Percentiles rank a stretch among this genome's conserved stretches.
Conservation (phyloP, 2,113 vertebrate species). For the Sigmodon hispidus region DNA sequence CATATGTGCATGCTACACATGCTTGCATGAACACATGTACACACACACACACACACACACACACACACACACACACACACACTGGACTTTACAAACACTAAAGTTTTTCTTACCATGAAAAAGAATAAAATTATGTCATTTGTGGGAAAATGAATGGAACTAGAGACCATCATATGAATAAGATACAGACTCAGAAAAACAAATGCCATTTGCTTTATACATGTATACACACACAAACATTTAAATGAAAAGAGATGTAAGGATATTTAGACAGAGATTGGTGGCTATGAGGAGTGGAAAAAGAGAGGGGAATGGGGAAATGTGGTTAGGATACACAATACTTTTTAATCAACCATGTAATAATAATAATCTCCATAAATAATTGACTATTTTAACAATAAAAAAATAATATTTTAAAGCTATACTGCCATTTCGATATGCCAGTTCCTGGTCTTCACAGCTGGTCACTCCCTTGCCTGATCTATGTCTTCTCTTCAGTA, state of each 20-base stretch:
- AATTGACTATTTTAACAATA: too few relatives aligned
- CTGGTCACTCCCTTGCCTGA: neutral
- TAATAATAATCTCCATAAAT: neutral
- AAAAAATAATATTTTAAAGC: too few relatives aligned
- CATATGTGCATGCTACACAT: neutral
- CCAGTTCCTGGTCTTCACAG: neutral
- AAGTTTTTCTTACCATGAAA: neutral
- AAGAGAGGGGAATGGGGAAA: neutral
- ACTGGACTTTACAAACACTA: too few relatives aligned
- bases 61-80: neutral
- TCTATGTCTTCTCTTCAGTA: neutral
- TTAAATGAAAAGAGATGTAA: neutral
- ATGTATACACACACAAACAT: neutral
- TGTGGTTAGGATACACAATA: neutral
- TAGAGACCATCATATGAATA: neutral
- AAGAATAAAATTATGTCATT: neutral
- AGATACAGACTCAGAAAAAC: neutral
- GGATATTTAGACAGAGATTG: neutral
- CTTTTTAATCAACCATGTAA: neutral
- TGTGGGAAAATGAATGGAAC: neutral
- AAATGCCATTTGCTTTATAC: neutral
- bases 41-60: neutral
- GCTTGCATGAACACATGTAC: neutral
- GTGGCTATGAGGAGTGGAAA: neutral
- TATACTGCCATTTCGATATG: neutral